Evolutionary conservation across 92 coral and sea anemone genomes (phyloP), one percentile per base, ranked within the genome.

Genomic region (Galaxea fascicularis): DNA sequence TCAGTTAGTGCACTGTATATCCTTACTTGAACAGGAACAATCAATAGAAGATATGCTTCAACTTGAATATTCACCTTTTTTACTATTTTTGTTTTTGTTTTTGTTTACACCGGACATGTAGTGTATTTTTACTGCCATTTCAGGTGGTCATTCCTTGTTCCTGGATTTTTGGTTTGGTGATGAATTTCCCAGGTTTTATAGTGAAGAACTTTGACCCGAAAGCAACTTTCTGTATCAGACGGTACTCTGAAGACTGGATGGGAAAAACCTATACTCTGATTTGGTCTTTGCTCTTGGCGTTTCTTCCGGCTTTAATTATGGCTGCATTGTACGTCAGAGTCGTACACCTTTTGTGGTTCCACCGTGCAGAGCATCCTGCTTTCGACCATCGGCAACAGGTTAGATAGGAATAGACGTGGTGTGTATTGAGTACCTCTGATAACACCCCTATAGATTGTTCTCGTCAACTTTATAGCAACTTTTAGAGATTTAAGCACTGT

Each of bases 111-210:
- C 4, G 4, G 59, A 13, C 59, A 53, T 53, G 59, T 16, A 53
- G 14, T n/a, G 14, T 53, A 12, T 11, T 53, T 59, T 45, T 13
- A 18, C 27, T 45, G 22, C 24, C 30, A 51, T 73, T 52, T 21
- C 62, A 73, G 77, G 63, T 73, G n/a, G 29, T 75, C 20, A 75
- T 75, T n/a, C 80, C 67, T 28, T 15, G 18, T 13, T 75, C 80
- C 41, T 75, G 80, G 80, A 54, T 54, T 9, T 75, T 75, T 54
- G 65, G 66, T 27, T 0, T 75, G n/a, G 62, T 31, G 16, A 31
- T 75, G 28, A 28, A 29, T 18, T 27, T 18, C 2, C 80, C 80
- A 6, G 52, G 30, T 15, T 75, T 75, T n/a, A 6, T 75, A 17
- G 52, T 8, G 29, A 5, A 26, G 44, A 51, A 73, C 14, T 73